Evolutionary conservation across 1,140 invertebrate species (phyloP), one percentile per base, ranked within the genome.

Genomic region (Fopius arisanus): DNA sequence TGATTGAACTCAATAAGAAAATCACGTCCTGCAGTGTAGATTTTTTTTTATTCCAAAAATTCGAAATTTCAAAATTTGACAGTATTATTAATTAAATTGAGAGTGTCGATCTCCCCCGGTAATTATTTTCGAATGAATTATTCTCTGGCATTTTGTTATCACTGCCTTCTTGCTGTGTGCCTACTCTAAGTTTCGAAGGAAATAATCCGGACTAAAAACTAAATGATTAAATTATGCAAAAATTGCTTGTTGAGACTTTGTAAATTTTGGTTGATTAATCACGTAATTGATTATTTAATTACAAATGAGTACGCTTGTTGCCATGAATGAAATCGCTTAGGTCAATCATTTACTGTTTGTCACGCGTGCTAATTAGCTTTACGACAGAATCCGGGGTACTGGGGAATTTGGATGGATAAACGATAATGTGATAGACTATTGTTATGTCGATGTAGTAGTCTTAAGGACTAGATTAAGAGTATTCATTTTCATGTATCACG

Each of bases 131-230:
- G 19, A 37, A 37, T 37, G 12, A 37, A 37, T 37, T 37, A 37
- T 10, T 37, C 33, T 37, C 33, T 19, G n/a, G n/a, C 43, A 14
- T 51, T 51, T 6, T 19, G 3, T 21, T 51, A 21, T 51, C 54
- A 59, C 54, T 59, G 54, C 54, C 54, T 59, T 59, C 54, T 37
- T 59, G 54, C 54, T 59, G 14, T 59, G 54, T 59, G 54, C 54
- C 54, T 23, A 26, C 14, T 23, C 23, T 59, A 59, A 1, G 16
- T 48, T 59, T 26, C 19, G 9, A 59, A 26, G 54, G 19, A 9
- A 6, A 59, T 59, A 3, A 59, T 3, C 7, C 2, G 23, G 14
- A 59, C 3, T 7, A 59, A 59, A 59, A 48, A 48, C 3, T 26
- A 59, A 59, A 48, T n/a, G n/a, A 48, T 48, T 16, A 48, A 48